phyloP scores from a whole-genome alignment of 1,140 invertebrate genomes.

The Cardiocondyla obscurior region DNA sequence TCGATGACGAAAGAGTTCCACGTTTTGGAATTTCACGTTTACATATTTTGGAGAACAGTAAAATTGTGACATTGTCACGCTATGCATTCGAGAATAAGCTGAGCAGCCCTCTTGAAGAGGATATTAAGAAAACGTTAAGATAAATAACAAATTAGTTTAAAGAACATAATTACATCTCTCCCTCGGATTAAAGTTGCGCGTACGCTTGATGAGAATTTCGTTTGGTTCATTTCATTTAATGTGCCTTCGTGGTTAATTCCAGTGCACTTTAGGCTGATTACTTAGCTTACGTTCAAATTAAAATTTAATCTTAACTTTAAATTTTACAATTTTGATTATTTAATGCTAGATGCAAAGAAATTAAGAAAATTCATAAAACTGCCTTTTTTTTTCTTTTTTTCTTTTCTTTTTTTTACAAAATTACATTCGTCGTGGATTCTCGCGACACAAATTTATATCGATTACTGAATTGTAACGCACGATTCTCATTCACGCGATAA shows the following conservation, averaged over 20 bases:
- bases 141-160: neutral
- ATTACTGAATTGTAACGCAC: neutral
- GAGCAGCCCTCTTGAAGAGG: neutral
- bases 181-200: neutral
- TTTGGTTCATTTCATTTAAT: neutral
- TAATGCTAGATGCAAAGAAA: neutral
- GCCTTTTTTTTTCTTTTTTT: neutral
- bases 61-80: neutral
- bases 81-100: neutral
- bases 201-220: neutral
- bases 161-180: constrained; percentile 16
- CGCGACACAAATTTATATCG: neutral
- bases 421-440: too few species aligned
- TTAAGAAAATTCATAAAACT: neutral
- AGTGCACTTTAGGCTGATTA: neutral
- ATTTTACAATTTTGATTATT: neutral
- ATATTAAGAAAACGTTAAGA: neutral
- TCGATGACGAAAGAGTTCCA: too few species aligned
- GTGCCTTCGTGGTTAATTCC: neutral
- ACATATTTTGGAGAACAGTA: neutral
- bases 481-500: constrained; percentile 7
- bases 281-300: neutral
- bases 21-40: neutral
- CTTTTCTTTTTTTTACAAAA: neutral
- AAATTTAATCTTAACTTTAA: neutral